A percentile compares a stretch with the other conserved stretches of the same genome.
phyloP scores from a whole-genome alignment of 2,888 invertebrate species.

The Iselma pallidipennis region DNA sequence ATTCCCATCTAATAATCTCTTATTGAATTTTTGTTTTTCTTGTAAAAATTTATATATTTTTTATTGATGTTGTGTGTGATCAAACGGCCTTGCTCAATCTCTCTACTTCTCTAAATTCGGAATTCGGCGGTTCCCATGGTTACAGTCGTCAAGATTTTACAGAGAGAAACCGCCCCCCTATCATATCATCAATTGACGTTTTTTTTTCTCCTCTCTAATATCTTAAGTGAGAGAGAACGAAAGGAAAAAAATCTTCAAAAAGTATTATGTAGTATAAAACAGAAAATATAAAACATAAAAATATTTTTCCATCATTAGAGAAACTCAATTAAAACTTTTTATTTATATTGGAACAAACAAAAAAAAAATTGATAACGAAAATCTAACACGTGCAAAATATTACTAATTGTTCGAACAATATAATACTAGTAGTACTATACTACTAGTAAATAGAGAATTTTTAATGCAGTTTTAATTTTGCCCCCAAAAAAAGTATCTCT shows the following conservation, averaged over 20 bases:
- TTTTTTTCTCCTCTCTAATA: slow-evolving; percentile 1
- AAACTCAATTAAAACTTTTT: neutral
- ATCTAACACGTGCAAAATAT: too few species aligned
- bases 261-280: too few species aligned
- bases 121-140: slow-evolving; percentile 7
- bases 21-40: neutral
- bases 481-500: too few species aligned
- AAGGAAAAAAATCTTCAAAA: too few species aligned
- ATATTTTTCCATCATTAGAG: neutral
- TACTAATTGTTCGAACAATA: too few species aligned
- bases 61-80: neutral
- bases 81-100: neutral
- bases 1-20: neutral
- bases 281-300: too few species aligned
- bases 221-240: neutral
- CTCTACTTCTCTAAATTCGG: neutral
- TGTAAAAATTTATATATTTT: neutral
- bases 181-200: neutral
- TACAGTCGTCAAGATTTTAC: slow-evolving; percentile 7
- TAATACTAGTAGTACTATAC: too few species aligned
- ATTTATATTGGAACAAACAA: neutral
- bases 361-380: too few species aligned
- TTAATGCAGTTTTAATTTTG: too few species aligned
- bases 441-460: too few species aligned
- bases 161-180: neutral